These are phyloP conservation scores for Patagioenas fasciata DNA, from an alignment of 2,113 vertebrate genomes.

Conservation along the genomic window DNA sequence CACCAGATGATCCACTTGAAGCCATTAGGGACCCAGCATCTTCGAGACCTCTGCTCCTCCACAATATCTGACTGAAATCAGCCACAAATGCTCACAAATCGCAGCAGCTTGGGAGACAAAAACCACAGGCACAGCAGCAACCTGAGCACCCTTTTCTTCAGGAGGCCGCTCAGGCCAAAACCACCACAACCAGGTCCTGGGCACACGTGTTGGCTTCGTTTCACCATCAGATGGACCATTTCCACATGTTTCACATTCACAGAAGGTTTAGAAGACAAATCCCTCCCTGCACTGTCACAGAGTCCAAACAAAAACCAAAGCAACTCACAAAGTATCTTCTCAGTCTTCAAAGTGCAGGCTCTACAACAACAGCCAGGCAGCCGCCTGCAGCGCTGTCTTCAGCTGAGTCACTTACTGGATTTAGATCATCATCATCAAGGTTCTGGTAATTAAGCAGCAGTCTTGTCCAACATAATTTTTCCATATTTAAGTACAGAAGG, in stretches of 20 bases:
- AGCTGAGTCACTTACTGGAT: background rate
- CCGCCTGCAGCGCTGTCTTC: background rate
- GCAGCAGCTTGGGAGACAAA: background rate
- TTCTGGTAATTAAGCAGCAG: background rate
- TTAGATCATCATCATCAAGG: background rate
- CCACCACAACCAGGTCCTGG: fast-evolving
- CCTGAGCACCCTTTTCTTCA: background rate
- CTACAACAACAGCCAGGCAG: background rate
- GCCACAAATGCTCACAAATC: fast-evolving
- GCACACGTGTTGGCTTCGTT: background rate
- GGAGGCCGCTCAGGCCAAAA: background rate
- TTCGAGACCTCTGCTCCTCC: fast-evolving
- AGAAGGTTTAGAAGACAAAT: background rate
- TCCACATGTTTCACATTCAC: background rate
- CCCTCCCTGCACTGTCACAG: background rate
- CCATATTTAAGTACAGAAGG: background rate
- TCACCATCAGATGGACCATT: background rate
- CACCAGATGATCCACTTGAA: background rate
- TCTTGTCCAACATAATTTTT: background rate
- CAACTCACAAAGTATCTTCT: background rate
- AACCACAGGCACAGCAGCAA: background rate
- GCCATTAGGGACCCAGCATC: background rate
- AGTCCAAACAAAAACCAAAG: background rate
- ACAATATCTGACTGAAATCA: background rate
- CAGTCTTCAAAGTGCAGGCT: background rate